These are phyloP conservation scores for Corythoichthys haematopterus DNA, from an alignment of 2,113 vertebrate genomes.

Conservation along the genomic window DNA sequence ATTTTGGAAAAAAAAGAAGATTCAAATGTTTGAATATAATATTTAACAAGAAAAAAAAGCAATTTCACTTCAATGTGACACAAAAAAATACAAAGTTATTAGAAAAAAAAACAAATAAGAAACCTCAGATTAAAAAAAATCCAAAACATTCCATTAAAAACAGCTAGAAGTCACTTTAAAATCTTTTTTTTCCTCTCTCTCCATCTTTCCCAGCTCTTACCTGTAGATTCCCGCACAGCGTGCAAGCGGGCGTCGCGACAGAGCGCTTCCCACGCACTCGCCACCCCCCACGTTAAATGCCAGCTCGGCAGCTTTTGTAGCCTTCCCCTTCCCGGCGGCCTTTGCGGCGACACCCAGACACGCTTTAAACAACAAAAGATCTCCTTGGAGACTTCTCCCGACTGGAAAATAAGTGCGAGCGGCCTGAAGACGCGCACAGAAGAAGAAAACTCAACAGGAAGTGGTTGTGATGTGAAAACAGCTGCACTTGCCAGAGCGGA, in stretches of 20 bases:
- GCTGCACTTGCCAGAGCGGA: background rate
- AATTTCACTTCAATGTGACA: too few relatives aligned
- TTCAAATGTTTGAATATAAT: too few relatives aligned
- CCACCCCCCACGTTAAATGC: constrained; percentile 49
- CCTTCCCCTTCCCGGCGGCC: background rate
- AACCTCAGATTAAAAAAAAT: too few relatives aligned
- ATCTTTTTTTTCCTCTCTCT: too few relatives aligned
- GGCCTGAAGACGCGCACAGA: constrained; percentile 39
- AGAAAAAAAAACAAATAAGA: too few relatives aligned
- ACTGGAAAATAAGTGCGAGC: constrained; percentile 60
- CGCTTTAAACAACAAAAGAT: constrained; percentile 83
- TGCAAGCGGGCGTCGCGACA: constrained; percentile 38
- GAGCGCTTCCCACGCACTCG: constrained; percentile 46
- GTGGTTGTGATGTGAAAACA: background rate
- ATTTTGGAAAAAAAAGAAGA: too few relatives aligned
- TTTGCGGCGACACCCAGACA: constrained; percentile 20
- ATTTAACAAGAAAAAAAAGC: too few relatives aligned
- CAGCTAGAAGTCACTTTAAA: too few relatives aligned
- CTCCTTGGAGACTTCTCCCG: constrained; percentile 85
- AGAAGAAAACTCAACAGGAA: background rate
- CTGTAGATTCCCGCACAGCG: constrained; percentile 40
- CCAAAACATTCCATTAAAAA: too few relatives aligned
- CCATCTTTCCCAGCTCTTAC: constrained; percentile 44
- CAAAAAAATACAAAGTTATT: too few relatives aligned
- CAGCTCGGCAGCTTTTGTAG: constrained; percentile 77